Conservation (phyloP, 2,113 vertebrate genomes). For the Galemys pyrenaicus region DNA sequence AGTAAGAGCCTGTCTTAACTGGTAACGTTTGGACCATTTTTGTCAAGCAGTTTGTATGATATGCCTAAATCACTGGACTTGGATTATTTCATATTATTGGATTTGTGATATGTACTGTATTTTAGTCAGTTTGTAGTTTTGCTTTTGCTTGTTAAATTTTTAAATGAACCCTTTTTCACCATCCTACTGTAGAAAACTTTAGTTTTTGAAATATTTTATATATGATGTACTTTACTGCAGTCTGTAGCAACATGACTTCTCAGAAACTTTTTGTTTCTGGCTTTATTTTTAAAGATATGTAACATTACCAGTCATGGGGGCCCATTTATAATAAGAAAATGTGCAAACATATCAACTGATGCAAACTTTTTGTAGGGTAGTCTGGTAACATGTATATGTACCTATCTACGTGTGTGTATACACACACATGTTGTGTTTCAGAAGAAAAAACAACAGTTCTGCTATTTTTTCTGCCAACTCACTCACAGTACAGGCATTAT, state of each 20-base stretch:
- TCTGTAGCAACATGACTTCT: neutral
- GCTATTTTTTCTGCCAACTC: neutral
- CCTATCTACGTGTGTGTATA: neutral
- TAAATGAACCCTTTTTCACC: neutral
- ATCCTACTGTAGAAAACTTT: neutral
- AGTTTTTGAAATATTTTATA: constrained; percentile 21
- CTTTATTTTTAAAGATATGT: constrained; percentile 24
- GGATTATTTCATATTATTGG: constrained; percentile 18
- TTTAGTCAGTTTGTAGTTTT: constrained; percentile 17
- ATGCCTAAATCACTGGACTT: neutral
- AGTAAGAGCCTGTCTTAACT: neutral
- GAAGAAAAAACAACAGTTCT: neutral
- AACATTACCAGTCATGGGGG: neutral
- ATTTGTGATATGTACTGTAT: neutral
- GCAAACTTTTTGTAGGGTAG: neutral
- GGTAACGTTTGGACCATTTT: neutral
- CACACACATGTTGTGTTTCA: neutral
- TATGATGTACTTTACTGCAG: neutral
- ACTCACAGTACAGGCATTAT: neutral
- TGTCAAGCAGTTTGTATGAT: neutral
- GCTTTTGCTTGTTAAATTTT: constrained; percentile 43
- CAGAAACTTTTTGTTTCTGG: neutral
- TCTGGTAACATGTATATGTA: neutral
- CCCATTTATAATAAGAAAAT: neutral
- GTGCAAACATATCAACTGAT: neutral